Base-by-base conservation (phyloP, 2,797 vertebrate genomes). In the Bufotes viridis region DNA sequence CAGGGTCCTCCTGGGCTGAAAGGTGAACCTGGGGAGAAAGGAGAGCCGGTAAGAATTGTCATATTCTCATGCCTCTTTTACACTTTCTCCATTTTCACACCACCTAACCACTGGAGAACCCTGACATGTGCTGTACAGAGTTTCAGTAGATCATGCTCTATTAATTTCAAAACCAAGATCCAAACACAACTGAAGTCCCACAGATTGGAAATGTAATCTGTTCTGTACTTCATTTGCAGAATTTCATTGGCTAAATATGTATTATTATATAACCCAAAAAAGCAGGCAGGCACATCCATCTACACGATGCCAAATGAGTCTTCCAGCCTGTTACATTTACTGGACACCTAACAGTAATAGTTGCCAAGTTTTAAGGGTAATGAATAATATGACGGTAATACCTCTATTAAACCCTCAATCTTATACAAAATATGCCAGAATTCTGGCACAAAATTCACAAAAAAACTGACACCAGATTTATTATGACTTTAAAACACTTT, bases 11-110 rank as follows among this genome's bases (percentile, higher is more conserved):
- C 95, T 1, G 98, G 98, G 84, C 94, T 94, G 80, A 97, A 96
- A 93, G 98, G 98, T 89, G 96, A 98, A 90, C 96, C 96, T 0
- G 98, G 98, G 75, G 96, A 97, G 87, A 98, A 96, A 94, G 97
- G 96, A 87, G 94, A 96, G 78, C 97, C 97, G 97, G 98, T 99
- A 97, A 97, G 97, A 34, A 74, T 87, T 8, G 7, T 10, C 20
- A 12, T 85, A 26, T 51, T 26, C n/a, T 24, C n/a, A 61, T 78
- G 60, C 49, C 42, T 57, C n/a, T 63, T 49, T 67, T 20, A 63
- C 17, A 63, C 20, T 26, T 24, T 7, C 61, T 81, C 61, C 60
- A 81, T 67, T 81, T 67, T 67, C 60, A 67, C 22, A 67, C 80
- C 80, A 65, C 42, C 34, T 81, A 74, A 72, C 61, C 85, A 34